A percentile compares a stretch with the other conserved stretches of the same genome.
Evolutionary conservation across 2,797 vertebrate species (phyloP).

Genomic region (Pantherophis alleghaniensis): DNA sequence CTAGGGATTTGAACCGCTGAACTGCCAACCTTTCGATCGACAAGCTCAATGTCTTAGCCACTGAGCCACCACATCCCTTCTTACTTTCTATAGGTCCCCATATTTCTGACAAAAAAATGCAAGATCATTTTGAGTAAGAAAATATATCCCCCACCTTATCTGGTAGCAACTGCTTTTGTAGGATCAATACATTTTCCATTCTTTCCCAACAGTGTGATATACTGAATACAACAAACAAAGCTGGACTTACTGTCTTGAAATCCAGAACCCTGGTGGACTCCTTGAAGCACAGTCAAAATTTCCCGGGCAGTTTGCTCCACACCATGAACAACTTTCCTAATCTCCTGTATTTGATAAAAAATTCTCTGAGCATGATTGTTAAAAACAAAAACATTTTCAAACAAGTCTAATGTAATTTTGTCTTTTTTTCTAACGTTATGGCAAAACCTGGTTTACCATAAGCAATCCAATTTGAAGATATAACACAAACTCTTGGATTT

Average conservation of each 20-base stretch:
- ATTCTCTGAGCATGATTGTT: background rate
- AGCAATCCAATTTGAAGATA: background rate
- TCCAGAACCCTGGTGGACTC: constrained; percentile 91
- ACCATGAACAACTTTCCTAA: constrained; percentile 90
- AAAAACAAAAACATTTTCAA: background rate
- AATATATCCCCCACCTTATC: background rate
- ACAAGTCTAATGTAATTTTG: background rate
- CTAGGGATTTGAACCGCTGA: too few relatives aligned
- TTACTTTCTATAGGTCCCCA: background rate
- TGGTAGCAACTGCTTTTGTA: background rate
- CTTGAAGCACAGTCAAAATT: constrained; percentile 91
- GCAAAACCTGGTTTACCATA: background rate
- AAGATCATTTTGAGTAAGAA: background rate
- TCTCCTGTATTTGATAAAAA: constrained; percentile 77
- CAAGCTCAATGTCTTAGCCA: too few relatives aligned
- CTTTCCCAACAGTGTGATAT: background rate
- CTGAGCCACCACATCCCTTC: too few relatives aligned
- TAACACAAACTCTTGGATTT: background rate
- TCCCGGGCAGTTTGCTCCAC: constrained; percentile 95
- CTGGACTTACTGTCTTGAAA: constrained; percentile 91
- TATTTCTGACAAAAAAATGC: background rate
- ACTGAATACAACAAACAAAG: background rate
- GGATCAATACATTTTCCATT: background rate
- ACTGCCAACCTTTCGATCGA: too few relatives aligned
- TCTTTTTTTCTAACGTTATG: background rate